Percentiles rank a stretch among this genome's conserved stretches.
phyloP scores from a whole-genome alignment of 53 echinoderm and acorn worm species.

The Echinarachnius parma region DNA sequence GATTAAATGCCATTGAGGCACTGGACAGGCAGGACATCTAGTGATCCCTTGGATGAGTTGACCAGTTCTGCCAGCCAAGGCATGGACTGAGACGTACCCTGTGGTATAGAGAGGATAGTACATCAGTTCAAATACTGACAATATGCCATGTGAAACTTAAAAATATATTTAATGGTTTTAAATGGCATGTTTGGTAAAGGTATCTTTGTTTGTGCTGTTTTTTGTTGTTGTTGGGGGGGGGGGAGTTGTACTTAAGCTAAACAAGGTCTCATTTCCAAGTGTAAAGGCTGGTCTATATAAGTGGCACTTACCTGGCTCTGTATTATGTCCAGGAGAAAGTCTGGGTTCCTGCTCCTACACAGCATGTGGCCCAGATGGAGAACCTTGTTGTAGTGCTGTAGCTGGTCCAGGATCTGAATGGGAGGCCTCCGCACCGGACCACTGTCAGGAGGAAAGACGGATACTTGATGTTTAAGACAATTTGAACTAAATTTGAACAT shows the following conservation, averaged over 20 bases:
- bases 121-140: too few species aligned
- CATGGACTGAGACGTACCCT: slow-evolving; percentile 98
- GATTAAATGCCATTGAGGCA: slow-evolving; percentile 90
- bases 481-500: too few species aligned
- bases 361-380: slow-evolving; percentile 85
- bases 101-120: too few species aligned
- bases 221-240: too few species aligned
- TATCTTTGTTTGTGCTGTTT: too few species aligned
- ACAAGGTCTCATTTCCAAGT: too few species aligned
- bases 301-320: slow-evolving; percentile 86
- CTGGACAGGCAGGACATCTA: slow-evolving; percentile 90
- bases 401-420: slow-evolving; percentile 70
- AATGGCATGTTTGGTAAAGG: too few species aligned
- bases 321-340: slow-evolving; percentile 93
- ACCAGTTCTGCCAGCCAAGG: slow-evolving; percentile 94
- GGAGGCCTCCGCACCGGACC: slow-evolving; percentile 84
- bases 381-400: slow-evolving; percentile 77
- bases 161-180: too few species aligned
- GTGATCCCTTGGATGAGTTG: slow-evolving; percentile 79
- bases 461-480: too few species aligned
- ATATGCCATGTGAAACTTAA: too few species aligned
- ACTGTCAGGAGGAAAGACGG: slow-evolving; percentile 19
- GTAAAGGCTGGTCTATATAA: too few species aligned
- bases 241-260: too few species aligned
- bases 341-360: slow-evolving; percentile 86